Evolutionary conservation across 2,797 vertebrate species (phyloP), one percentile per base, ranked within the genome.

Genomic region (Ambastaia sidthimunki): DNA sequence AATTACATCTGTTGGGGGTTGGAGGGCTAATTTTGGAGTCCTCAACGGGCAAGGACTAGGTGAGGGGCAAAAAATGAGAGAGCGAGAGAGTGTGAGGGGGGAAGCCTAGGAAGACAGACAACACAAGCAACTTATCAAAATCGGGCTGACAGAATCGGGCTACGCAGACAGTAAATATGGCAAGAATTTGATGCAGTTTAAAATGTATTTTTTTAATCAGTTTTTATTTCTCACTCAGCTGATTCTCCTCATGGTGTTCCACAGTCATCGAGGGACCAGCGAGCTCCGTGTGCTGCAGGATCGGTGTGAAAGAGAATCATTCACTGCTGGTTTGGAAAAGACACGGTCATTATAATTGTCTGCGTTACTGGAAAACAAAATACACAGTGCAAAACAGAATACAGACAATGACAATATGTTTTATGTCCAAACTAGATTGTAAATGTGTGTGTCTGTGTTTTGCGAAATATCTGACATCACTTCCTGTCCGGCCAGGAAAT

Each of bases 1-100:
- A 94, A 95, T 95, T 94, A 93, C 93, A 93, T 93, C 92, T 91
- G 89, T 85, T 84, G 89, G 91, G 92, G 92, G 71, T 91, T 74
- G 90, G 91, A 16, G 91, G 92, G 92, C 37, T 93, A 94, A 93
- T 93, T 94, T 94, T 94, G 92, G 91, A 93, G 91, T 86, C 88
- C 89, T 92, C 88, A 82, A 78, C 85, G 91, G 89, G 93, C 89
- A 89, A 88, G 89, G 82, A 86, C 85, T 91, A 82, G 57, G 74
- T 70, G 74, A 62, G 60, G 34, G 72, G 74, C 12, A 70, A 54
- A 47, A 41, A 65, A 23, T 1, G 34, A 54, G 18, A 73, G 80
- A 69, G 84, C 44, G 71, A 48, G 18, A 21, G n/a, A 31, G 21
- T 15, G 50, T 25, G 44, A 19, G 23, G n/a, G 60, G 37, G 63